Conservation (phyloP, 2,113 vertebrate species). For the Aegotheles bennettii region DNA sequence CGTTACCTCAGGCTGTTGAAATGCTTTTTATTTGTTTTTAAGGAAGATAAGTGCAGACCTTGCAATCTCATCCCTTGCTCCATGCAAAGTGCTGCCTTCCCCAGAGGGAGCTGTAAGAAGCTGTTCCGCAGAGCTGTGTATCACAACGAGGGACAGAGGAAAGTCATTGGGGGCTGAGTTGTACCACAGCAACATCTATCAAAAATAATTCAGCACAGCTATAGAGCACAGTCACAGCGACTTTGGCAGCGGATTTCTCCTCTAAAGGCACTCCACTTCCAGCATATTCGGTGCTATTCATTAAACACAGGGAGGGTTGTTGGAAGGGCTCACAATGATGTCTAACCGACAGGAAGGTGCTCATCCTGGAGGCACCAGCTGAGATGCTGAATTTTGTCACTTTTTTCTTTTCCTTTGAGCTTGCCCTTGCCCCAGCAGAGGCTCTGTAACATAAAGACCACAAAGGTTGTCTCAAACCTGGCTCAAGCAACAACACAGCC, state of each 20-base stretch:
- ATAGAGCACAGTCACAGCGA: not conserved
- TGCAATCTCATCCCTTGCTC: not conserved
- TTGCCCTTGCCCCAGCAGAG: not conserved
- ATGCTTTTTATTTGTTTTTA: not conserved
- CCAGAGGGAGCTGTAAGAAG: not conserved
- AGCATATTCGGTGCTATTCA: not conserved
- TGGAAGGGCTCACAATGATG: not conserved
- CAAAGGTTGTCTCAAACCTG: accelerated
- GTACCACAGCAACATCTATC: not conserved
- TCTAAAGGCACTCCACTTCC: not conserved
- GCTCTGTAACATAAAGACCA: not conserved
- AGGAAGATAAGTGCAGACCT: not conserved
- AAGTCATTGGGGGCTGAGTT: not conserved
- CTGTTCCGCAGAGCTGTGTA: not conserved
- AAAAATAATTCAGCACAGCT: not conserved
- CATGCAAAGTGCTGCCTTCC: not conserved
- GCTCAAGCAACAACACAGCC: not conserved
- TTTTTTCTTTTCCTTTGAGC: not conserved
- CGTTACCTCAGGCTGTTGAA: not conserved
- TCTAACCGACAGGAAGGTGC: not conserved
- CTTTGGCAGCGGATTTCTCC: not conserved
- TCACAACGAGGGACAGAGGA: not conserved
- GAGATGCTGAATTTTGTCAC: not conserved
- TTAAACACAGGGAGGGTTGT: not conserved
- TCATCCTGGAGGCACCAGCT: not conserved